These are phyloP conservation scores for Leguminivora glycinivorella DNA, from an alignment of 1,140 invertebrate genomes.

Conservation along the genomic window DNA sequence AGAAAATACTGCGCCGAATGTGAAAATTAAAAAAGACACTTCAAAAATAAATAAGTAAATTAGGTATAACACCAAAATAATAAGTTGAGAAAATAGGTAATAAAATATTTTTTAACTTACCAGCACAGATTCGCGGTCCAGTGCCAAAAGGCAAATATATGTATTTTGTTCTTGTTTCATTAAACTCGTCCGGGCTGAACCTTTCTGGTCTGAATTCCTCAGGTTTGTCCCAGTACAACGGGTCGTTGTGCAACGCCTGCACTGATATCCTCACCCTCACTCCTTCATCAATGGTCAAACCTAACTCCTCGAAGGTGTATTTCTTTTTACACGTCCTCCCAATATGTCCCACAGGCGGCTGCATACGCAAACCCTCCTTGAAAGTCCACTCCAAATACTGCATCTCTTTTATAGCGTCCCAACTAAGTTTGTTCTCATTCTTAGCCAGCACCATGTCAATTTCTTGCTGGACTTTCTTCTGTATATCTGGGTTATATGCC, in stretches of 20 bases:
- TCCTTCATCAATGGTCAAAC: slow-evolving; percentile 25
- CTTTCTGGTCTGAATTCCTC: slow-evolving; percentile 80
- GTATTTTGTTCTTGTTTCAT: slow-evolving; percentile 56
- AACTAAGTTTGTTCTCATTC: slow-evolving; percentile 52
- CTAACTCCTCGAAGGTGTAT: not conserved
- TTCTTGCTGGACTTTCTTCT: slow-evolving; percentile 64
- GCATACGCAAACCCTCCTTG: slow-evolving; percentile 78
- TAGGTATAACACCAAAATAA: too few relatives aligned
- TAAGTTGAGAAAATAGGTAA: too few relatives aligned
- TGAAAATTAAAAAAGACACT: too few relatives aligned
- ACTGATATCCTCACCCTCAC: slow-evolving; percentile 51
- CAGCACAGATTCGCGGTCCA: slow-evolving; percentile 64
- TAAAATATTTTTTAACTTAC: slow-evolving; percentile 11
- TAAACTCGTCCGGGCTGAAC: slow-evolving; percentile 49
- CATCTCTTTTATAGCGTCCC: slow-evolving; percentile 62
- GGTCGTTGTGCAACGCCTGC: slow-evolving; percentile 48
- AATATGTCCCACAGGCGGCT: slow-evolving; percentile 52
- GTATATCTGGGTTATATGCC: slow-evolving; percentile 76
- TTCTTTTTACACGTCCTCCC: slow-evolving; percentile 9
- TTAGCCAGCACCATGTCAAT: slow-evolving; percentile 73
- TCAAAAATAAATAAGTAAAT: too few relatives aligned
- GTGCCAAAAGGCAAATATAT: slow-evolving; percentile 83
- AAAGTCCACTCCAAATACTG: slow-evolving; percentile 51
- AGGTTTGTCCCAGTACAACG: slow-evolving; percentile 18
- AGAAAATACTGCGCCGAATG: too few relatives aligned